Conservation (phyloP, 2,113 vertebrate genomes). For the Ciconia stormi region DNA sequence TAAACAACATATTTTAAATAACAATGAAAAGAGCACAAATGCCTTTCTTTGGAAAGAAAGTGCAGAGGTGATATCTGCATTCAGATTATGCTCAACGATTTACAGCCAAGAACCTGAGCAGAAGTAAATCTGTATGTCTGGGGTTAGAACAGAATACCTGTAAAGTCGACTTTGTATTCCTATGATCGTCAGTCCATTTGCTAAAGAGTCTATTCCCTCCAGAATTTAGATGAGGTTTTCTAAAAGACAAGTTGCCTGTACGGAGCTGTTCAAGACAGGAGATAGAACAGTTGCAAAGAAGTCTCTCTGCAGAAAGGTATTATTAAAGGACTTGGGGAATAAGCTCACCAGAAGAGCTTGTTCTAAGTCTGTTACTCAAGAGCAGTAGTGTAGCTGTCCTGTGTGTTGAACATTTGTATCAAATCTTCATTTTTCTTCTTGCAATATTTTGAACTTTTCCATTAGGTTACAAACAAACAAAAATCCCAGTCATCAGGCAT, state of each 20-base stretch:
- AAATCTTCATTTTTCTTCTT: background rate
- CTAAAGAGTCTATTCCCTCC: background rate
- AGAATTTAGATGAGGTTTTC: background rate
- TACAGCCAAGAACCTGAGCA: background rate
- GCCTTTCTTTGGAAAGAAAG: background rate
- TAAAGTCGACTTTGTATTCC: background rate
- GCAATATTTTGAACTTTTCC: background rate
- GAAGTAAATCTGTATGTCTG: background rate
- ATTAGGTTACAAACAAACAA: background rate
- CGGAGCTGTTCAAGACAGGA: background rate
- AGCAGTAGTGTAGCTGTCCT: background rate
- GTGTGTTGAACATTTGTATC: background rate
- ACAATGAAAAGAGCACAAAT: background rate
- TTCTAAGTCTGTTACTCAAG: background rate
- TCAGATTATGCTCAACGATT: background rate
- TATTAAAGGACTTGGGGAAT: background rate
- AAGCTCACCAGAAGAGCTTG: background rate
- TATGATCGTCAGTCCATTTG: background rate
- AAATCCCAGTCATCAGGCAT: background rate
- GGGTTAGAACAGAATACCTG: background rate
- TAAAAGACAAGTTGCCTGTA: background rate
- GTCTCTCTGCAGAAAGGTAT: background rate
- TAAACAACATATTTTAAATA: background rate
- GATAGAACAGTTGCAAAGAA: background rate
- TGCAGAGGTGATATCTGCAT: background rate